phyloP scores from a whole-genome alignment of 1,140 invertebrate species.

The Ostrea denselamellosa region DNA sequence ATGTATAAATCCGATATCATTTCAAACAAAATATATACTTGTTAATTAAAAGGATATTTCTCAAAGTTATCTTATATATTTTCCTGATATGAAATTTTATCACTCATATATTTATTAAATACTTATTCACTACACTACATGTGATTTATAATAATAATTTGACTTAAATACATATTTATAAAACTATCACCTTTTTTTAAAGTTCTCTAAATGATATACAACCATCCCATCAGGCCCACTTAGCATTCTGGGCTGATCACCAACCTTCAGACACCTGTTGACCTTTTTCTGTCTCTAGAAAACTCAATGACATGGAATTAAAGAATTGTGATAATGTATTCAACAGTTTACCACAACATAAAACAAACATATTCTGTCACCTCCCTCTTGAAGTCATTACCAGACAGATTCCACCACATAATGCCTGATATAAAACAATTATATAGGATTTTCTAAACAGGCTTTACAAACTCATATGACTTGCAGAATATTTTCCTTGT shows the following conservation, averaged over 20 bases:
- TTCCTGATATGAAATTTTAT: not conserved
- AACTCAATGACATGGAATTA: slow-evolving; percentile 18
- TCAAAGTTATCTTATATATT: not conserved
- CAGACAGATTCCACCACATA: not conserved
- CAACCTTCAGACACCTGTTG: not conserved
- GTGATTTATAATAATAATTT: not conserved
- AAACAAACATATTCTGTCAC: slow-evolving; percentile 19
- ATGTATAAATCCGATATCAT: too few relatives aligned
- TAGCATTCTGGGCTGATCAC: not conserved
- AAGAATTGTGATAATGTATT: slow-evolving; percentile 29
- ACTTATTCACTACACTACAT: slow-evolving; percentile 1
- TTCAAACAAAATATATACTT: too few relatives aligned
- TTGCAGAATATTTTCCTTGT: slow-evolving; percentile 6
- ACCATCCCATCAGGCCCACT: not conserved
- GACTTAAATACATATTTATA: not conserved
- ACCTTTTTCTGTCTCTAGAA: not conserved
- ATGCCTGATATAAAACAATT: not conserved
- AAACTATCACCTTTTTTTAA: not conserved
- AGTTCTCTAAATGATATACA: not conserved
- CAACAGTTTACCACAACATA: slow-evolving; percentile 20
- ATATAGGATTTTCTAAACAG: not conserved
- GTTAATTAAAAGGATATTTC: not conserved
- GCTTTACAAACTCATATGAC: not conserved
- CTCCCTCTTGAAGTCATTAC: not conserved
- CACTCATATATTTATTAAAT: slow-evolving; percentile 1